A percentile compares a stretch with the other conserved stretches of the same genome.
phyloP scores from a whole-genome alignment of 2,888 invertebrate genomes.

The Hanleya hanleyi region DNA sequence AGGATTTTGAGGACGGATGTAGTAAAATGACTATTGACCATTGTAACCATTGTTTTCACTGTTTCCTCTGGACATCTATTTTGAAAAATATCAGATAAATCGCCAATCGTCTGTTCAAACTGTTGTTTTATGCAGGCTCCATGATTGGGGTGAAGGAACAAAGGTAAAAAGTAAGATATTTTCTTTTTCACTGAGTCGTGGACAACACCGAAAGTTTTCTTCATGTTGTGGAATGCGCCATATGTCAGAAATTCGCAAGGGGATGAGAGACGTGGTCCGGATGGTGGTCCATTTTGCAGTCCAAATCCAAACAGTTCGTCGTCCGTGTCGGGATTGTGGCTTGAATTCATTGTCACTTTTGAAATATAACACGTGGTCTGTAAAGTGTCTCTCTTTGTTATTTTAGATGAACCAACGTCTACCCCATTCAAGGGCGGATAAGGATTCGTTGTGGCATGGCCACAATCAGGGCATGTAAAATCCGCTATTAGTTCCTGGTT shows the following conservation, averaged over 20 bases:
- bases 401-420: too few relatives aligned
- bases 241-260: neutral
- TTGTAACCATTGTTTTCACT: too few relatives aligned
- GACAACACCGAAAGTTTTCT: neutral
- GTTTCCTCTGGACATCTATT: too few relatives aligned
- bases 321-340: neutral
- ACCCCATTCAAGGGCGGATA: neutral
- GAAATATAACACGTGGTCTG: neutral
- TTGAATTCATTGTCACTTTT: neutral
- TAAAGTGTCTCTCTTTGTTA: too few relatives aligned
- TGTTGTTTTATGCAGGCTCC: neutral
- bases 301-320: neutral
- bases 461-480: neutral
- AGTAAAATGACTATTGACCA: too few relatives aligned
- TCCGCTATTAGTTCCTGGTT: neutral
- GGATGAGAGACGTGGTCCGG: neutral
- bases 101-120: neutral
- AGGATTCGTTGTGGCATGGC: neutral
- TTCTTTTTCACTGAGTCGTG: neutral
- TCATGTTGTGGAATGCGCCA: neutral
- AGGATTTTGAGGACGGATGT: constrained; percentile 3
- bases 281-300: neutral
- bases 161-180: neutral
- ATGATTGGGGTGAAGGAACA: neutral
- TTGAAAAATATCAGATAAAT: neutral